phyloP scores from a whole-genome alignment of 2,888 invertebrate genomes.

The Sinhomidia bicolor region DNA sequence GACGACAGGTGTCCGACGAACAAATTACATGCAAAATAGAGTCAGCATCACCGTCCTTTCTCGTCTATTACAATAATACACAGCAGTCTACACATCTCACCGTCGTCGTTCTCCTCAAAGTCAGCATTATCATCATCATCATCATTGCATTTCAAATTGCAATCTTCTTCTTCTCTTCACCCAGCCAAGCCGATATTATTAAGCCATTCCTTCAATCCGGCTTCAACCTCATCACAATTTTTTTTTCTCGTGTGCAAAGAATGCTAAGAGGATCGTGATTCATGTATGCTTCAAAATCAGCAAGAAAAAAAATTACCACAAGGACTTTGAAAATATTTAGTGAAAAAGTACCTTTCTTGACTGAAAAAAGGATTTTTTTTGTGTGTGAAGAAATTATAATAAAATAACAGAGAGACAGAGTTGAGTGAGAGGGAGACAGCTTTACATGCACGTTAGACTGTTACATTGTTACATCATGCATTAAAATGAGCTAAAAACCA shows the following conservation, averaged over 20 bases:
- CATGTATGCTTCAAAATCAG: conserved; percentile 48
- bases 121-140: conserved; percentile 35
- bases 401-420: neutral
- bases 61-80: neutral
- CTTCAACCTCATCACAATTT: conserved; percentile 43
- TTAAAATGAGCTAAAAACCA: conserved; percentile 36
- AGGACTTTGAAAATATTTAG: conserved; percentile 55
- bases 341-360: conserved; percentile 40
- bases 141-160: neutral
- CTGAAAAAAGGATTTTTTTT: conserved; percentile 42
- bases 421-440: conserved; percentile 12
- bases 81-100: conserved; percentile 18
- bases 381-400: too few species aligned
- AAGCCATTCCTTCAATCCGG: conserved; percentile 30
- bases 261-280: conserved; percentile 50
- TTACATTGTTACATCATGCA: conserved; percentile 63
- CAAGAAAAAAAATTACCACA: conserved; percentile 61
- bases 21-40: conserved; percentile 64
- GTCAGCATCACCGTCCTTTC: conserved; percentile 15
- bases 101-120: neutral
- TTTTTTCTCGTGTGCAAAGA: conserved; percentile 31
- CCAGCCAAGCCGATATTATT: too few species aligned
- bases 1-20: conserved; percentile 68
- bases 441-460: conserved; percentile 25
- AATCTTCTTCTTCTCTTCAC: conserved; percentile 58